These are phyloP conservation scores for Cinara cedri DNA, from an alignment of 2,888 invertebrate species.

Conservation along the genomic window DNA sequence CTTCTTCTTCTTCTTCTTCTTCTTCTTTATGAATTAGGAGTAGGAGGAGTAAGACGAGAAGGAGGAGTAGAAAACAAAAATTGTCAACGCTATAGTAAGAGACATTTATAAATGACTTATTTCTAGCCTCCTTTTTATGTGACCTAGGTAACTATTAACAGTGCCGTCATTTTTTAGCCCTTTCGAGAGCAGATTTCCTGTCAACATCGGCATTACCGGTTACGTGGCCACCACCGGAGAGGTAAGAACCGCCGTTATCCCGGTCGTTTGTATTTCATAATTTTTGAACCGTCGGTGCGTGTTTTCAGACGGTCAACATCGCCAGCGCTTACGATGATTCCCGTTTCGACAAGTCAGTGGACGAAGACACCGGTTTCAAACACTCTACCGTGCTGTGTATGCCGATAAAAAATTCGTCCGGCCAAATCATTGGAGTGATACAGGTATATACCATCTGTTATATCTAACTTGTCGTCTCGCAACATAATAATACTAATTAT, in stretches of 20 bases:
- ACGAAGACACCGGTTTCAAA: slow-evolving; percentile 79
- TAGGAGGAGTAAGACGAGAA: not conserved
- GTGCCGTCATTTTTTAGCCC: slow-evolving; percentile 68
- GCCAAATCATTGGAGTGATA: slow-evolving; percentile 91
- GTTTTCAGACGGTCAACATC: slow-evolving; percentile 84
- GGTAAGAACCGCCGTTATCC: slow-evolving; percentile 68
- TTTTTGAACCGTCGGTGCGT: not conserved
- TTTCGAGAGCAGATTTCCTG: slow-evolving; percentile 90
- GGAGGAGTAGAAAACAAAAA: slow-evolving; percentile 24
- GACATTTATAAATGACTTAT: slow-evolving; percentile 27
- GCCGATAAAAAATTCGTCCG: slow-evolving; percentile 93
- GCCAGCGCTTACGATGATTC: slow-evolving; percentile 86
- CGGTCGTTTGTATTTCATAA: no score
- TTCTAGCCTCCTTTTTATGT: slow-evolving; percentile 27
- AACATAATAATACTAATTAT: no score
- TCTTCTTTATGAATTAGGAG: slow-evolving; percentile 18
- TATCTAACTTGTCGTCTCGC: no score
- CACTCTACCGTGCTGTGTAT: slow-evolving; percentile 92
- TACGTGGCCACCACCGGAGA: slow-evolving; percentile 94
- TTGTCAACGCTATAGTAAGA: slow-evolving; percentile 21
- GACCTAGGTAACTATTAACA: slow-evolving; percentile 50
- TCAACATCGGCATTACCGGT: slow-evolving; percentile 93
- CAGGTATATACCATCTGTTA: slow-evolving; percentile 68
- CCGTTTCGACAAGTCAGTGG: slow-evolving; percentile 86
- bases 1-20: no score